phyloP scores from a whole-genome alignment of 92 coral and sea anemone species.

The Paramuricea clavata region DNA sequence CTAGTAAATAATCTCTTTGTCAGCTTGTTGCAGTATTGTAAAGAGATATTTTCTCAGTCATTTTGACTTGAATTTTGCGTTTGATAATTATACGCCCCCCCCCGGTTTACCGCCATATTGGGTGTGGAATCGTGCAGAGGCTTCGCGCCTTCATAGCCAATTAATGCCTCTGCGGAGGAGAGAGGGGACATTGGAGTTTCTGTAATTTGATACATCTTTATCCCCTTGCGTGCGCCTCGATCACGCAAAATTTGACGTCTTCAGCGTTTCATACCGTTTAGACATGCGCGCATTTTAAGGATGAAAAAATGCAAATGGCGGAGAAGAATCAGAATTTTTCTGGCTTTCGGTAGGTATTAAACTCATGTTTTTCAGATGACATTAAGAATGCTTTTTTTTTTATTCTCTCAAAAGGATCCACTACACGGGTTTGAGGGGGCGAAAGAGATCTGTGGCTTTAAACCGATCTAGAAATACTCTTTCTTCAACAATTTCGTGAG shows the following conservation, averaged over 20 bases:
- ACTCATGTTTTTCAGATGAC: constrained; percentile 1
- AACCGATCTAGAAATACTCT: constrained; percentile 5
- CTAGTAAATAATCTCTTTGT: too few species aligned
- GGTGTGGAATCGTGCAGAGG: too few species aligned
- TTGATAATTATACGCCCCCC: too few species aligned
- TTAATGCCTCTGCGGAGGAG: too few species aligned
- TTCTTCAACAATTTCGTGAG: not conserved
- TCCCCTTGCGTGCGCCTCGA: not conserved
- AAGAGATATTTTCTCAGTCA: too few species aligned
- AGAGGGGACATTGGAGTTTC: not conserved
- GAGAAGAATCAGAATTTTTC: not conserved
- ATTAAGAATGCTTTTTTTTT: not conserved
- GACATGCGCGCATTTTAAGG: not conserved
- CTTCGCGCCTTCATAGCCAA: too few species aligned
- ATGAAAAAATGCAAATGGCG: not conserved
- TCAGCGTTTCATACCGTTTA: not conserved
- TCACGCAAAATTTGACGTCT: not conserved
- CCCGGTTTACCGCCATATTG: too few species aligned
- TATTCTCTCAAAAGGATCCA: constrained; percentile 31
- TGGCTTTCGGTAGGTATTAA: constrained; percentile 26
- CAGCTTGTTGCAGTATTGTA: too few species aligned
- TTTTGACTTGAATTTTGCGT: too few species aligned
- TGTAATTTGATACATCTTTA: not conserved
- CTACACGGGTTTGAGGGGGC: constrained; percentile 36
- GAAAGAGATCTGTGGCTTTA: constrained; percentile 18